Base-by-base conservation (phyloP, 2,113 vertebrate genomes). In the Cephalopholis sonnerati region DNA sequence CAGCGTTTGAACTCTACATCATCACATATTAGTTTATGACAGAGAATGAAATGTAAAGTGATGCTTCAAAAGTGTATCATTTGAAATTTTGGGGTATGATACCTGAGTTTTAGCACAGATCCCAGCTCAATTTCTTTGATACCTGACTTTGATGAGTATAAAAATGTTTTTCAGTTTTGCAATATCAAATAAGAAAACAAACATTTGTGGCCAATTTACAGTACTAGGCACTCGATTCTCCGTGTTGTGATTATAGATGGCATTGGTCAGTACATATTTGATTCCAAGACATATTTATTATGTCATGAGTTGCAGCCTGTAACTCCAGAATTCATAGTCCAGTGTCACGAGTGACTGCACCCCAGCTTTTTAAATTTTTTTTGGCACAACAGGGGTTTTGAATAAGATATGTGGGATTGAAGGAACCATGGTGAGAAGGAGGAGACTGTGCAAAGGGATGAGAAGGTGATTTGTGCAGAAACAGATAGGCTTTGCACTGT, bases 391-490 rank as follows among this genome's bases (percentile, higher is more conserved):
- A 0, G 64, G 36, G 51, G 24, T 70, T 88, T 86, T 64, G 66
- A 79, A 79, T 77, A 69, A 71, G 46, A 85, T 59, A 32, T 75
- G 76, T 53, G 24, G 48, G 79, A 80, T 46, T 67, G 55, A 84
- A 67, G 80, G 66, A 83, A 85, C 83, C 79, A 44, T 78, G 84
- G 83, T 78, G 88, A 87, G 82, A 77, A 58, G 79, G 85, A 82
- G 53, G 86, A 75, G 80, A 87, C 80, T 24, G 53, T 74, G 63
- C 64, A 24, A 55, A 74, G 77, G 90, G 84, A 88, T 86, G 88
- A 94, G 79, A 66, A 78, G 80, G 83, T 91, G 84, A 93, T 91
- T 91, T 91, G 81, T 84, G 81, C 61, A 74, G 81, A 82, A 87
- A 92, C 84, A 80, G 79, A 91, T 71, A 79, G 80, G 78, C 87